Conservation (phyloP, 1,140 invertebrate species). For the Rhagoletis pomonella region DNA sequence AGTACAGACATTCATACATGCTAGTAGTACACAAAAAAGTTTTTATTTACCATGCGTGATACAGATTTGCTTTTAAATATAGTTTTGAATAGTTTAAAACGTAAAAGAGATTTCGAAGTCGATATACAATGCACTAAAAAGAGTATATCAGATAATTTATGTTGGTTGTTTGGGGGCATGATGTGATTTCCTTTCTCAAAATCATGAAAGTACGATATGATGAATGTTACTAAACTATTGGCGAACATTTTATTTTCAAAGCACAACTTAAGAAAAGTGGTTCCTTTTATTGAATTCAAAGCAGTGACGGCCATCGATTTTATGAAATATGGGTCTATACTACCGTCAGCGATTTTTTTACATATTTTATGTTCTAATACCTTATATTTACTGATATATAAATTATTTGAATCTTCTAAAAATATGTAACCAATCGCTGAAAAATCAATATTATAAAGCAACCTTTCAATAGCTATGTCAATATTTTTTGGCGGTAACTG, state of each 20-base stretch:
- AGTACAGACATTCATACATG: background rate
- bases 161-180: background rate
- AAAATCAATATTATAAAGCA: background rate
- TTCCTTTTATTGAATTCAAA: background rate
- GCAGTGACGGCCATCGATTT: constrained; percentile 2
- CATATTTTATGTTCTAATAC: constrained; percentile 30
- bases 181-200: constrained; percentile 8
- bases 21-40: constrained; percentile 13
- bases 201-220: background rate
- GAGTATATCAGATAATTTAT: constrained; percentile 4
- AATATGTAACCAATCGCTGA: constrained; percentile 1
- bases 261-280: background rate
- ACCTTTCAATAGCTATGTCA: background rate
- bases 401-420: background rate
- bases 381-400: constrained; percentile 27
- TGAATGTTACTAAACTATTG: background rate
- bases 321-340: background rate
- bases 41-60: background rate
- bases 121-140: constrained; percentile 17
- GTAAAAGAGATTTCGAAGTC: background rate
- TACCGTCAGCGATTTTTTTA: background rate
- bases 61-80: background rate
- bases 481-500: constrained; percentile 21
- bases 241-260: background rate
- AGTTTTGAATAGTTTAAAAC: background rate